These are phyloP conservation scores for Temnothorax longispinosus DNA, from an alignment of 1,140 invertebrate species.

Conservation along the genomic window DNA sequence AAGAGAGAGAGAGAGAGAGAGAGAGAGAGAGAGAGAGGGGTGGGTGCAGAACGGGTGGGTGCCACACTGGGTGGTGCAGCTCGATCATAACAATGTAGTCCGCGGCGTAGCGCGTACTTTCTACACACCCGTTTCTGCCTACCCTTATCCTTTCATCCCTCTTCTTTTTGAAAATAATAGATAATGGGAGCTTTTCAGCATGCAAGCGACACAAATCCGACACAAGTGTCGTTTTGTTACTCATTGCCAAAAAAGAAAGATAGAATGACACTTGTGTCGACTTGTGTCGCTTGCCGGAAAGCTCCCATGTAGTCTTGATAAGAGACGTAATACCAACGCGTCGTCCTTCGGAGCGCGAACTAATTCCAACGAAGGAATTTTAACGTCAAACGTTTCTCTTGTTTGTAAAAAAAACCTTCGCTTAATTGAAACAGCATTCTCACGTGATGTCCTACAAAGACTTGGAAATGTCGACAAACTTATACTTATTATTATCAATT, in stretches of 20 bases:
- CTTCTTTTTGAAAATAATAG: neutral
- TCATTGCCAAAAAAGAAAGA: too few relatives aligned
- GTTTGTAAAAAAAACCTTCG: neutral
- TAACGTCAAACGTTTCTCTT: too few relatives aligned
- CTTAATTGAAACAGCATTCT: neutral
- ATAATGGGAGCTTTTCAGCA: neutral
- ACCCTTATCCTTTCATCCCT: neutral
- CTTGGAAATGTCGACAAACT: neutral
- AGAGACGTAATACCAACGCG: neutral
- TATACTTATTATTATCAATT: neutral
- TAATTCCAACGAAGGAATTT: neutral
- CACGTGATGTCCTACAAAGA: neutral
- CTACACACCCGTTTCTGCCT: neutral
- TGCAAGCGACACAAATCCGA: too few relatives aligned
- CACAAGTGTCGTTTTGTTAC: too few relatives aligned
- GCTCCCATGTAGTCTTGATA: neutral
- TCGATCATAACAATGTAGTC: constrained; percentile 48
- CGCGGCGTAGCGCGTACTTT: constrained; percentile 22
- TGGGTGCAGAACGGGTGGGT: constrained; percentile 22
- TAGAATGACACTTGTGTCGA: too few relatives aligned
- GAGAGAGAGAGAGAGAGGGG: neutral
- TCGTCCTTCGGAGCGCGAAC: neutral
- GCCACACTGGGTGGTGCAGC: constrained; percentile 64
- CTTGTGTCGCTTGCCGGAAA: too few relatives aligned
- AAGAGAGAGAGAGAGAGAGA: too few relatives aligned